Conservation (phyloP, 1,140 invertebrate species). For the Battus philenor region DNA sequence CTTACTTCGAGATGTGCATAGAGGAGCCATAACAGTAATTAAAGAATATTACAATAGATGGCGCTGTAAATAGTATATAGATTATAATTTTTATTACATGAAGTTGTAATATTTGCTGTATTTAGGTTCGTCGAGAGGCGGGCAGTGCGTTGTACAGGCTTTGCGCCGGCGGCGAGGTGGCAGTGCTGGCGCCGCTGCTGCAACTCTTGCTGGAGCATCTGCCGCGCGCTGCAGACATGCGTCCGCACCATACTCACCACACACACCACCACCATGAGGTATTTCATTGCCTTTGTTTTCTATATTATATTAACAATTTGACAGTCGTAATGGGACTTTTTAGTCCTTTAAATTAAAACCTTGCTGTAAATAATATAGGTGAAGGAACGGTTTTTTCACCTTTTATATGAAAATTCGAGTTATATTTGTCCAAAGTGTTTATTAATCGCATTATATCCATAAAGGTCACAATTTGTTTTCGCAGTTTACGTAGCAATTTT, state of each 20-base stretch:
- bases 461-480: no score
- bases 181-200: conserved; percentile 85
- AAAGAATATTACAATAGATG: no score
- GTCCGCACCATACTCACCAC: conserved; percentile 75
- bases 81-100: no score
- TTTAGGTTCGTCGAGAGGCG: conserved; percentile 89
- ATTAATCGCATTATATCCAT: no score
- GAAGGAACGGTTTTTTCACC: neutral
- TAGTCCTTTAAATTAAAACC: neutral
- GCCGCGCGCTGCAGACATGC: conserved; percentile 89
- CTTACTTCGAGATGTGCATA: no score
- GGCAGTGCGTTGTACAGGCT: conserved; percentile 92
- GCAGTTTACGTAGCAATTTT: no score
- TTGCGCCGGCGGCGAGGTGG: conserved; percentile 84
- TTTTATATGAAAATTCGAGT: no score
- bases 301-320: neutral
- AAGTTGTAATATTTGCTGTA: no score
- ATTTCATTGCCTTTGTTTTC: neutral
- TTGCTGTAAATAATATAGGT: neutral
- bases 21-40: no score
- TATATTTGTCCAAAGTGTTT: no score
- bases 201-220: conserved; percentile 88
- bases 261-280: conserved; percentile 49
- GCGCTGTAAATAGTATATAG: no score
- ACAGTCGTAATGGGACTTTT: no score